Percentiles rank a stretch among this genome's conserved stretches.
These are phyloP conservation scores for Propithecus deckenii DNA, from an alignment of 2,797 vertebrate genomes.

Conservation along the genomic window DNA sequence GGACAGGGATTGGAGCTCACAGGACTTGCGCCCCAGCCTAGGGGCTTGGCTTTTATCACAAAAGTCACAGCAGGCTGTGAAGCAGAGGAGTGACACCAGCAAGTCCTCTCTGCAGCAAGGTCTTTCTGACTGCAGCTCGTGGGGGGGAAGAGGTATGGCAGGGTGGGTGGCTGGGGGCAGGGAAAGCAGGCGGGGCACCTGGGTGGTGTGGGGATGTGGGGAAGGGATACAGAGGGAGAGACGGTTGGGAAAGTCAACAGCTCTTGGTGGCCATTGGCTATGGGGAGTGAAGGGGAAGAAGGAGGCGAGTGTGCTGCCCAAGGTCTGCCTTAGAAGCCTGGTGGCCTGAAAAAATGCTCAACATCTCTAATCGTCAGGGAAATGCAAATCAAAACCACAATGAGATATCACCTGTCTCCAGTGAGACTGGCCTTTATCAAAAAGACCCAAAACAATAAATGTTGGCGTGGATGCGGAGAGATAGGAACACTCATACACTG, in stretches of 20 bases:
- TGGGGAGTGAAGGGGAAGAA: background rate
- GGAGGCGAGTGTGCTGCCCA: background rate
- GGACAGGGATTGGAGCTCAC: too few species aligned
- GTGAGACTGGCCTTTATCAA: too few species aligned
- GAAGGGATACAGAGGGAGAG: background rate
- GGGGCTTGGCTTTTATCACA: background rate
- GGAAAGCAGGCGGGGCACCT: background rate
- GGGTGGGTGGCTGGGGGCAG: background rate
- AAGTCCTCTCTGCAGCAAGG: background rate
- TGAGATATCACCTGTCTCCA: too few species aligned
- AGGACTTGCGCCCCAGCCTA: background rate
- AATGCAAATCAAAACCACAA: too few species aligned
- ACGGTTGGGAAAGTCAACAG: background rate
- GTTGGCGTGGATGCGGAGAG: too few species aligned
- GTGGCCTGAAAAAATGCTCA: background rate
- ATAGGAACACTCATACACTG: too few species aligned
- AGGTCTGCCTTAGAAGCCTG: background rate
- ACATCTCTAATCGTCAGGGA: too few species aligned
- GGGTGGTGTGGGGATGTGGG: background rate
- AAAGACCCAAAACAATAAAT: too few species aligned
- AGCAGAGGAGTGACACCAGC: background rate
- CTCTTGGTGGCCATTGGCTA: background rate
- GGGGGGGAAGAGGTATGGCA: background rate
- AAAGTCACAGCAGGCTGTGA: background rate
- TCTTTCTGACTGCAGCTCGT: background rate